These are phyloP conservation scores for Sycophila sp. DNA, from an alignment of 1,140 invertebrate genomes.

Conservation along the genomic window DNA sequence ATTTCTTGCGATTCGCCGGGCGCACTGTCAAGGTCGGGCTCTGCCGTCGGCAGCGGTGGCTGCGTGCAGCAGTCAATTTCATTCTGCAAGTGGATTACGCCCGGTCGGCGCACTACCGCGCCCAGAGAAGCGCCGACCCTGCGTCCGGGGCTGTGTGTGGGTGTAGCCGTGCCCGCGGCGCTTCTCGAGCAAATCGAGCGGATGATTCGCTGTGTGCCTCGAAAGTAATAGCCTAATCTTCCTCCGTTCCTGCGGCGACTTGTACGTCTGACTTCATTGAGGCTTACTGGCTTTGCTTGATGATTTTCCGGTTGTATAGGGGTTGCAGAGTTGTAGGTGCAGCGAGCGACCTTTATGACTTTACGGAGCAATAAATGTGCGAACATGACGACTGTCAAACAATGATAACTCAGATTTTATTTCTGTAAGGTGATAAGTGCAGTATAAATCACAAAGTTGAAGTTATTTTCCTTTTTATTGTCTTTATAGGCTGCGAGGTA, in stretches of 20 bases:
- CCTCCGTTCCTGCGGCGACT: background rate
- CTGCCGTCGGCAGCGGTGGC: no score
- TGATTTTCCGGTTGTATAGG: no score
- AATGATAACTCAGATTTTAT: no score
- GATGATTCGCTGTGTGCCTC: background rate
- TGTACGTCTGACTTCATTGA: background rate
- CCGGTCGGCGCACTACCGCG: background rate
- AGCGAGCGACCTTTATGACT: no score
- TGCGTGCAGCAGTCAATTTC: conserved; percentile 6
- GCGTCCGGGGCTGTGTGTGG: background rate
- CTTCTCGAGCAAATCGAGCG: background rate
- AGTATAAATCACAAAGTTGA: no score
- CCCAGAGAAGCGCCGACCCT: background rate
- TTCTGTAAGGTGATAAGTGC: no score
- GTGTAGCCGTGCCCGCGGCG: background rate
- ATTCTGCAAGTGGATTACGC: background rate
- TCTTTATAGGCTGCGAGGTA: no score
- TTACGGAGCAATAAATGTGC: no score
- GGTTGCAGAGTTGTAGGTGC: no score
- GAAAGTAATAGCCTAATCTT: background rate
- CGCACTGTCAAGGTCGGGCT: background rate
- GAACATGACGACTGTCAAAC: no score
- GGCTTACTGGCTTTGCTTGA: no score
- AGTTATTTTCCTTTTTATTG: no score
- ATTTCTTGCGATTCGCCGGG: background rate